Base-by-base conservation (phyloP, 2,113 vertebrate genomes). In the Girardinichthys multiradiatus region DNA sequence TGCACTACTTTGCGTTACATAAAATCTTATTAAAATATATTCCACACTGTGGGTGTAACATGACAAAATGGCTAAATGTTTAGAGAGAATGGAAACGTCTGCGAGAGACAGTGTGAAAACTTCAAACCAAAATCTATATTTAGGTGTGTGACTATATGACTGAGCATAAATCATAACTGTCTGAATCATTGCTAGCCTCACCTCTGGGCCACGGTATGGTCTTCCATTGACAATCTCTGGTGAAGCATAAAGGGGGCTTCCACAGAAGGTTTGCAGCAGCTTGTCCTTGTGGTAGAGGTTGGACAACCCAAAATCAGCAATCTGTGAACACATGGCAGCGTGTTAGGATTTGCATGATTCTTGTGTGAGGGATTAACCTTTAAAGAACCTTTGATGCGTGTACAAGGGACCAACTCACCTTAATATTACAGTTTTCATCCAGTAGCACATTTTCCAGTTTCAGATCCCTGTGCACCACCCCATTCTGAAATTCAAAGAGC, bases 381-480 rank as follows among this genome's bases (percentile, higher is more conserved):
- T 33, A 24, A 2, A 71, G 28, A 29, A 21, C 27, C 59, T 51
- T 15, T 1, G 45, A 62, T 19, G 30, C 12, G 5, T 11, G 2
- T 19, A 68, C 28, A 28, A 76, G 26, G 28, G 0, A 57, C 5
- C 51, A 37, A 62, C 26, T 61, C 95, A 99, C 98, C 97, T 99
- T 99, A 87, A 99, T 99, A 91, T 99, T 99, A 91, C 96, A 96
- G 94, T 95, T 98, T 93, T 99, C 98, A 91, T 99, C 98, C 66
- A 99, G 96, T 92, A 99, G 95, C 89, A 99, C 98, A 73, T 99
- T 99, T 95, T 99, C 98, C 94, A 99, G 94, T 95, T 99, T 99
- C 89, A 99, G 89, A 91, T 99, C 98, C 90, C 98, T 94, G 93
- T 99, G 98, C 85, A 99, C 97, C 84, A 99, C 97, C 59, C 97